Percentiles rank a stretch among this genome's conserved stretches.
Evolutionary conservation across 2,113 vertebrate species (phyloP).

Genomic region (Coturnix japonica): DNA sequence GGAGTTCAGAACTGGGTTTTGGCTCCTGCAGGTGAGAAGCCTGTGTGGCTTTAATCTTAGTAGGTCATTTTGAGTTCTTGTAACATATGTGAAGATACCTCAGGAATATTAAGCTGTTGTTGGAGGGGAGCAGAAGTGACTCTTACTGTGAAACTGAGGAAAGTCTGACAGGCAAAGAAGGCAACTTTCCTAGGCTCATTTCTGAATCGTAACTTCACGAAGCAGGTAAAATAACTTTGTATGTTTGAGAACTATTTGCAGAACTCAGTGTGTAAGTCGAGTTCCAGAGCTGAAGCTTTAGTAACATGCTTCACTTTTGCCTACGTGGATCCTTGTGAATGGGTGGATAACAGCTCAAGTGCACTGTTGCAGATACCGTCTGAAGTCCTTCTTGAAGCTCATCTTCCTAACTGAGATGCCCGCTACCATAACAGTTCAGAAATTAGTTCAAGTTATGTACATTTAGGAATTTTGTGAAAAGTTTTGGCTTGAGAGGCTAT

Average conservation of each 20-base stretch:
- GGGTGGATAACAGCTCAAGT: background rate
- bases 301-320: background rate
- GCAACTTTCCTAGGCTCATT: background rate
- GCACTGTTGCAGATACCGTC: background rate
- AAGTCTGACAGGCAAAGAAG: background rate
- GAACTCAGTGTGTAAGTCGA: background rate
- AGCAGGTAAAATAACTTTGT: background rate
- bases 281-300: background rate
- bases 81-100: background rate
- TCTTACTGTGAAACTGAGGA: background rate
- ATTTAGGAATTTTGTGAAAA: background rate
- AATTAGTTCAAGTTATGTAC: background rate
- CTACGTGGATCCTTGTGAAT: background rate
- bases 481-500: background rate
- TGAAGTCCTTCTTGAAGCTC: rapidly evolving
- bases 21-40: background rate
- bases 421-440: background rate
- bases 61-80: background rate
- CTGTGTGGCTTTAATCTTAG: background rate
- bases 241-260: background rate
- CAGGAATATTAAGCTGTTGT: background rate
- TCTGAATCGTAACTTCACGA: background rate
- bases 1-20: background rate
- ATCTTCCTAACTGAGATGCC: background rate
- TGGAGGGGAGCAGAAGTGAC: background rate